Evolutionary conservation across 1,140 invertebrate genomes (phyloP), one percentile per base, ranked within the genome.

Genomic region (Globodera rostochiensis): DNA sequence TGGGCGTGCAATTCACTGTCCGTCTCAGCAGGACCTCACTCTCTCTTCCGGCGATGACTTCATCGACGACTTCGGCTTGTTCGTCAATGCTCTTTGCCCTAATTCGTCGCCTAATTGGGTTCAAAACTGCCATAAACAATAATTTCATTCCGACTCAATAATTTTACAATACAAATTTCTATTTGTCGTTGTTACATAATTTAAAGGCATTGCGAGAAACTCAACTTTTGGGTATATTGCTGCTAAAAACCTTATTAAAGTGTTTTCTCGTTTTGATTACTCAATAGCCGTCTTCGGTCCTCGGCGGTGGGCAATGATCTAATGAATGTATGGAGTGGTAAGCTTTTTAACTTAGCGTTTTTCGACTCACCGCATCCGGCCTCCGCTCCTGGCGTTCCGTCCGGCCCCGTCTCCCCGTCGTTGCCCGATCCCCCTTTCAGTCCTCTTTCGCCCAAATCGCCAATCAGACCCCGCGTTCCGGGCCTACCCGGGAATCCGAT

Each of bases 221-320:
- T 53, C 11, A 13, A 7, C 11, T 7, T 53, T 53, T 53, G 50
- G 7, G 7, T 53, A 13, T 53, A 9, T 53, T 7, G 7, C 11
- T 53, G 50, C 50, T 53, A 9, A 9, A 9, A 9, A 7, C 50
- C 7, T 53, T 53, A 7, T 53, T 53, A 9, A 7, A 13, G 50
- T 53, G 50, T 53, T 53, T 7, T 53, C 36, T 74, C 11, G 11
- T 46, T 19, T 47, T 64, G 60, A 57, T 75, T 19, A 49, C 47
- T 77, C 25, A 77, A 70, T 81, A 81, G 6, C 80, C 80, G 19
- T 71, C 46, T 78, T 80, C 49, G n/a, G 49, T 64, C 50, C 73
- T 81, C 46, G 80, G 80, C 45, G 71, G 13, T 49, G 80, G 9
- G 66, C 80, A 81, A 64, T 81, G 80, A 49, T 81, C 74, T 74